Percentiles rank a stretch among this genome's conserved stretches.
Conservation (phyloP, 2,113 vertebrate species). For the Colaptes auratus region DNA sequence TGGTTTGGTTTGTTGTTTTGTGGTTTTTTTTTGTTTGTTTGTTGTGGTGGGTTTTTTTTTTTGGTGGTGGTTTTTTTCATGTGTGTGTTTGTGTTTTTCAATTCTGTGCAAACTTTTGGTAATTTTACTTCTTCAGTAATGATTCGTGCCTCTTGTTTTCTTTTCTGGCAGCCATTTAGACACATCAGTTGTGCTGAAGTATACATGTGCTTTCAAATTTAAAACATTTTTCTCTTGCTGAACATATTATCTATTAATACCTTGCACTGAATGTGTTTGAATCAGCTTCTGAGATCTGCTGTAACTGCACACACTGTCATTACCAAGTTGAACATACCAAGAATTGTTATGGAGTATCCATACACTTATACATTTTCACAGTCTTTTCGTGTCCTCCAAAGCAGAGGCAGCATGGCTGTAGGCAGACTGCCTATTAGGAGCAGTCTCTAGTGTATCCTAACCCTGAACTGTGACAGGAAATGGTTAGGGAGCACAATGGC, state of each 20-base stretch:
- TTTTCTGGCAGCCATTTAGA: slow-evolving; percentile 1
- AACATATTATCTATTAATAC: background rate
- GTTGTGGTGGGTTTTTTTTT: no score
- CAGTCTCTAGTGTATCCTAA: background rate
- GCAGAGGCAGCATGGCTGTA: background rate
- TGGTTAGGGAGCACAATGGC: background rate
- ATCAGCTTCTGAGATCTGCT: background rate
- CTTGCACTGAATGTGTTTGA: background rate
- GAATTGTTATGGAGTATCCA: background rate
- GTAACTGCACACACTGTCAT: background rate
- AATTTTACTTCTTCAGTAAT: background rate
- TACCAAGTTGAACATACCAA: slow-evolving; percentile 15
- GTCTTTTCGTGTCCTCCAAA: background rate
- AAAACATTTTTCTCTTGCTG: background rate
- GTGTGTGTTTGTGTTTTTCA: background rate
- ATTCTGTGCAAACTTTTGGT: background rate
- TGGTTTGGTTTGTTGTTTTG: no score
- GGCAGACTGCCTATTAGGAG: background rate
- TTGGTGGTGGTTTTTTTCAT: no score
- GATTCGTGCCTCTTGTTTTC: background rate
- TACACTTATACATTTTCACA: background rate
- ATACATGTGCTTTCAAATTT: background rate
- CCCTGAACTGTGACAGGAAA: background rate
- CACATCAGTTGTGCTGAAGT: background rate
- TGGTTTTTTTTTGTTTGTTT: background rate